Evolutionary conservation across 2,888 invertebrate genomes (phyloP), one percentile per base, ranked within the genome.

Genomic region (Folsomia manolachei): DNA sequence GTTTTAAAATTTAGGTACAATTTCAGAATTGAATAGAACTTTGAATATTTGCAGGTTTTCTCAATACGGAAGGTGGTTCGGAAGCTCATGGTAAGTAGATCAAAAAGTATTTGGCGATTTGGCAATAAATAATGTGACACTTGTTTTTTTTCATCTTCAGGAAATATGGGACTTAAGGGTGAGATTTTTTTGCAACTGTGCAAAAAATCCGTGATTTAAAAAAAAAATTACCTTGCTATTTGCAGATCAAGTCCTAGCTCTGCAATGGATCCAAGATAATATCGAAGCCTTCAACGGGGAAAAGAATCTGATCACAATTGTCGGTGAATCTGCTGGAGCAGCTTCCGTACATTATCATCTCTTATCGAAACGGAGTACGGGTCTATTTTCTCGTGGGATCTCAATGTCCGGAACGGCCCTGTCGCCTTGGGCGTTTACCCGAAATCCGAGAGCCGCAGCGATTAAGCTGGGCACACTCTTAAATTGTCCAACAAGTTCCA

Each of bases 381-480:
- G 81, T 1, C 80, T 85, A 25, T 85, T 86, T 77, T 81, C 83
- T 65, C 82, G 84, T 63, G 85, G 84, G 9, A 84, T 86, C 26
- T 82, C 84, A 1, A 70, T 75, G 74, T 75, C 71, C 9, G 76
- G 86, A 0, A 84, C 84, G 1, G 86, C 85, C 68, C 70, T 81
- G 1, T 71, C 71, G 11, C 79, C 79, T 4, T 80, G 80, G 81
- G 80, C 89, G 0, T 86, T 90, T 0, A 86, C 88, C 0, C 71
- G 79, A 1, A 69, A 70, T 19, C 92, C 82, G 84, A 91, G 24
- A 87, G 88, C 18, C 84, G 83, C 39, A 9, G 79, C 79, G 7
- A 77, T 71, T 21, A 74, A 72, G 23, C 60, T 81, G 19, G 80
- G 75, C 18, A 71, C 77, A 1, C 61, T 78, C 60, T 21, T 80